phyloP scores from a whole-genome alignment of 2,113 vertebrate species.

The Bagarius yarrelli region DNA sequence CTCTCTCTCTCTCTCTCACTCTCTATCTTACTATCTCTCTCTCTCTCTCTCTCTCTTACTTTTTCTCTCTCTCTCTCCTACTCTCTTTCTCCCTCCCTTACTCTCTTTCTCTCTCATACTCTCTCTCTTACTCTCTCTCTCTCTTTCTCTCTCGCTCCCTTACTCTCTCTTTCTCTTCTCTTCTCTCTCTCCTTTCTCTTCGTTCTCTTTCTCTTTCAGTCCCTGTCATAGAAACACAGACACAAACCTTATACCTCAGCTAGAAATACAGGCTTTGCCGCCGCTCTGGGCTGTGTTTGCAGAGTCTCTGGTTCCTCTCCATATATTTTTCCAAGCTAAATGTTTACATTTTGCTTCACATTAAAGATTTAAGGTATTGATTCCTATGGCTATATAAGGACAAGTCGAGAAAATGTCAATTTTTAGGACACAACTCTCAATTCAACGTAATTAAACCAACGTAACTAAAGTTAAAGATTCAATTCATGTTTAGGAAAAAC shows the following conservation, averaged over 20 bases:
- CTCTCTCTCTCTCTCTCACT: too few relatives aligned
- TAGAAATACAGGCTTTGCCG: constrained; percentile 20
- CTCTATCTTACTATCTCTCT: too few relatives aligned
- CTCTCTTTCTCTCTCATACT: too few relatives aligned
- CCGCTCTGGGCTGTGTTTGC: constrained; percentile 41
- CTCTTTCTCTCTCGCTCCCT: too few relatives aligned
- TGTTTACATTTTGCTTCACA: constrained; percentile 58
- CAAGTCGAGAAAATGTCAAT: constrained; percentile 49
- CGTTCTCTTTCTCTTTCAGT: not conserved
- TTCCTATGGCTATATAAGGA: constrained; percentile 70
- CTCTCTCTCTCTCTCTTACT: too few relatives aligned
- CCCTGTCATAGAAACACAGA: not conserved
- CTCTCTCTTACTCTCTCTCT: too few relatives aligned
- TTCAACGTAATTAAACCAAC: not conserved
- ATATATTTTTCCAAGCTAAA: constrained; percentile 40
- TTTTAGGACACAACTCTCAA: constrained; percentile 55
- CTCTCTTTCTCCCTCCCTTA: too few relatives aligned
- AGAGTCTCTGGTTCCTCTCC: constrained; percentile 60
- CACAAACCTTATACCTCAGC: not conserved
- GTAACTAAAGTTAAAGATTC: too few relatives aligned
- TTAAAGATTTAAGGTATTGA: constrained; percentile 65
- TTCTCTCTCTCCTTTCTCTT: not conserved
- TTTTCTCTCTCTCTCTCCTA: too few relatives aligned
- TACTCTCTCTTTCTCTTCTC: not conserved
- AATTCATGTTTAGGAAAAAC: too few relatives aligned